phyloP scores from a whole-genome alignment of 2,113 vertebrate genomes.

The Arothron firmamentum region DNA sequence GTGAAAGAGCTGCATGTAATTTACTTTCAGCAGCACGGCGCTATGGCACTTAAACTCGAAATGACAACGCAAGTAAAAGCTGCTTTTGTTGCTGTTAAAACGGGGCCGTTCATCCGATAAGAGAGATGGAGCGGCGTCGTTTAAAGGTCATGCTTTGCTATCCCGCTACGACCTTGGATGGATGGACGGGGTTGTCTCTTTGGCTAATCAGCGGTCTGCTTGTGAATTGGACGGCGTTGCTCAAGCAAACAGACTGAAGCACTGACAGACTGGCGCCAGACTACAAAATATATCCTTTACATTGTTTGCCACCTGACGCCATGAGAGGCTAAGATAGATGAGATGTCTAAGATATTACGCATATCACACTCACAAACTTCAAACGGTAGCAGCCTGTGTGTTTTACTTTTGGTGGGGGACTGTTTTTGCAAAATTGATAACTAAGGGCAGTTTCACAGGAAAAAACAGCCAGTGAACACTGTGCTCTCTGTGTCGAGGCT shows the following conservation, averaged over 20 bases:
- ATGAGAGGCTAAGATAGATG: no score
- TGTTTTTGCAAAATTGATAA: no score
- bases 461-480: no score
- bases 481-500: no score
- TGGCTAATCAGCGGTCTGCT: constrained; percentile 40
- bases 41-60: no score
- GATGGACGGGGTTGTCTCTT: constrained; percentile 25
- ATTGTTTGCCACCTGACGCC: no score
- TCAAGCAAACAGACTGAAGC: constrained; percentile 13
- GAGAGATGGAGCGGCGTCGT: constrained; percentile 9
- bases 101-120: not conserved
- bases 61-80: no score
- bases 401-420: no score
- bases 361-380: no score
- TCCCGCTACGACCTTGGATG: constrained; percentile 42
- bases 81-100: not conserved
- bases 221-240: constrained; percentile 18
- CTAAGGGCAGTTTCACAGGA: no score
- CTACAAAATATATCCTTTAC: not conserved
- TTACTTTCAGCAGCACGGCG: constrained; percentile 13
- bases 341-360: no score
- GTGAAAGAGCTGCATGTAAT: constrained; percentile 1
- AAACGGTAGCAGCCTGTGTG: no score
- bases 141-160: constrained; percentile 13
- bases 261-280: constrained; percentile 11